These are phyloP conservation scores for Buathra laborator DNA, from an alignment of 2,888 invertebrate genomes.

Conservation along the genomic window DNA sequence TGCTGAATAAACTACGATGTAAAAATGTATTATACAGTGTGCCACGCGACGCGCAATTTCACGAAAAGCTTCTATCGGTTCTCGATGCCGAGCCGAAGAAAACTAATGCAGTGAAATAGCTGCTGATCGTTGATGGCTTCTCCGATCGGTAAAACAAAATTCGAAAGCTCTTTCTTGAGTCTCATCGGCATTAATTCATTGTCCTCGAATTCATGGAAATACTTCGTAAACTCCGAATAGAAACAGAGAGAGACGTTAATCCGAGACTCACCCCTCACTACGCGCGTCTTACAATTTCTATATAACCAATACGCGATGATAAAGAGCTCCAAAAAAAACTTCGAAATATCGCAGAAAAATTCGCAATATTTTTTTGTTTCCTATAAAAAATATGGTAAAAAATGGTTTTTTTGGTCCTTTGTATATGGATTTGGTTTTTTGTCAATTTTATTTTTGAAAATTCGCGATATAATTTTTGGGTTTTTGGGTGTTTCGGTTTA, in stretches of 20 bases:
- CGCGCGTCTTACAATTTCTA: neutral
- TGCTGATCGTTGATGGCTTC: neutral
- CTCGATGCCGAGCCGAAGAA: neutral
- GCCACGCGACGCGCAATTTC: conserved; percentile 20
- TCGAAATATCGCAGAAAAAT: too few species aligned
- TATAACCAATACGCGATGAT: neutral
- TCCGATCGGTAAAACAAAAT: neutral
- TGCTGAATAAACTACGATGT: neutral
- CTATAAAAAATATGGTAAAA: too few species aligned
- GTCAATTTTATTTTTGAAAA: too few species aligned
- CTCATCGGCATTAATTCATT: neutral
- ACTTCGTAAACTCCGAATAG: neutral
- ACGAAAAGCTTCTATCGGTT: neutral
- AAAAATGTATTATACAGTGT: conserved; percentile 9
- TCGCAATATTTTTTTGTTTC: too few species aligned
- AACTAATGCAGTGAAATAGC: neutral
- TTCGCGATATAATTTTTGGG: too few species aligned
- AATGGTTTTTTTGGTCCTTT: too few species aligned
- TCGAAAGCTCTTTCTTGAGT: neutral
- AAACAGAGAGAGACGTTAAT: neutral
- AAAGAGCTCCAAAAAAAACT: too few species aligned
- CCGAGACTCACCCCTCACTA: neutral
- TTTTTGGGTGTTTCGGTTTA: too few species aligned
- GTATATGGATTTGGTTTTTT: too few species aligned
- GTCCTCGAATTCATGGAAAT: neutral